Evolutionary conservation across 1,140 invertebrate genomes (phyloP).

Genomic region (Pseudobourletiella spinata): DNA sequence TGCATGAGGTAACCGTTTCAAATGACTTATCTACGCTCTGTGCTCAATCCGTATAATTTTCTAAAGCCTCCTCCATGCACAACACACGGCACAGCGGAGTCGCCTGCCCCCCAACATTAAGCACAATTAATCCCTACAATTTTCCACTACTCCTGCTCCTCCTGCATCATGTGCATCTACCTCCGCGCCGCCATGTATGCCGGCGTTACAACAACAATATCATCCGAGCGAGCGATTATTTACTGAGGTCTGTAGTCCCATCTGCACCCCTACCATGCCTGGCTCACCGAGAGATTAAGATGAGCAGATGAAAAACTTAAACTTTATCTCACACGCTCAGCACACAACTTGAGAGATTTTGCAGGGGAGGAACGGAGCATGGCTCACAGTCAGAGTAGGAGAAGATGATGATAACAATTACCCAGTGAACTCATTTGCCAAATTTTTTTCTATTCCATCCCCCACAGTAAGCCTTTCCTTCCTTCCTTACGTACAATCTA

Average conservation of each 20-base stretch:
- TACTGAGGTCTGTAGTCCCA: too few relatives aligned
- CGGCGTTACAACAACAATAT: too few relatives aligned
- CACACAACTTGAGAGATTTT: not conserved
- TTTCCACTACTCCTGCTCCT: not conserved
- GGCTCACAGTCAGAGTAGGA: not conserved
- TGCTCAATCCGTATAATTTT: not conserved
- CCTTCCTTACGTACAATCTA: not conserved
- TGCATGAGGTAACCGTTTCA: not conserved
- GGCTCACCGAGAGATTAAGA: too few relatives aligned
- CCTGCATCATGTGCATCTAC: not conserved
- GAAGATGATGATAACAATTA: not conserved
- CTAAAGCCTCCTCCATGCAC: not conserved
- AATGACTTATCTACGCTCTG: not conserved
- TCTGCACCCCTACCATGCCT: too few relatives aligned
- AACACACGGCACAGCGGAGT: too few relatives aligned
- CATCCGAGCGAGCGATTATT: too few relatives aligned
- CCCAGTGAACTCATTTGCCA: conserved; percentile 1
- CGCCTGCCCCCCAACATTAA: not conserved
- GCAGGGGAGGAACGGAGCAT: not conserved
- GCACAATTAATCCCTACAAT: not conserved
- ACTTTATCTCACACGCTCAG: too few relatives aligned
- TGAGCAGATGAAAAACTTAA: too few relatives aligned
- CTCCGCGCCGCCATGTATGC: too few relatives aligned
- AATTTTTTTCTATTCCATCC: not conserved
- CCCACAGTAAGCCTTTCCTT: not conserved